phyloP scores from a whole-genome alignment of 1,140 invertebrate genomes.

The Zaprionus kolodkinae region DNA sequence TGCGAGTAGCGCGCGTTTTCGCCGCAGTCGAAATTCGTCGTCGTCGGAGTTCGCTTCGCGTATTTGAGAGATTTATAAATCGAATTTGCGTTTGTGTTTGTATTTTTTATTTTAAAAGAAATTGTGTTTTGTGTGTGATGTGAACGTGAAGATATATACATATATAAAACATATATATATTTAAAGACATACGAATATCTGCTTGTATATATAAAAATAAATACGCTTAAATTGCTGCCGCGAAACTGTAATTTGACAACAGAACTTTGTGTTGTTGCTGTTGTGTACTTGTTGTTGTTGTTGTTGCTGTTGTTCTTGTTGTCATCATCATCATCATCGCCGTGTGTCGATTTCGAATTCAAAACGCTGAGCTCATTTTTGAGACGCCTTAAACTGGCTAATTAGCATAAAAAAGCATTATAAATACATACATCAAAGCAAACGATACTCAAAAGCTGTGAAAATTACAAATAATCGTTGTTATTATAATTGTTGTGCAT shows the following conservation, averaged over 20 bases:
- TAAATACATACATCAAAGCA: slow-evolving; percentile 49
- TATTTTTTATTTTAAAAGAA: slow-evolving; percentile 50
- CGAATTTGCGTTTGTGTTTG: slow-evolving; percentile 50
- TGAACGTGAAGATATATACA: slow-evolving; percentile 50
- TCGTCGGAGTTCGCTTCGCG: slow-evolving; percentile 62
- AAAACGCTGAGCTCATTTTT: slow-evolving; percentile 81
- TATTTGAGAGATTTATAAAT: slow-evolving; percentile 49
- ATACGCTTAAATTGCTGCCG: slow-evolving; percentile 32
- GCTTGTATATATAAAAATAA: slow-evolving; percentile 38
- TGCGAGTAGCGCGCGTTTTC: slow-evolving; percentile 57
- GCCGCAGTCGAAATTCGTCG: slow-evolving; percentile 79
- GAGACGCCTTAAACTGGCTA: slow-evolving; percentile 50
- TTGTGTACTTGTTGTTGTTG: slow-evolving; percentile 6
- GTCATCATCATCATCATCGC: slow-evolving; percentile 28
- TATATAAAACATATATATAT: slow-evolving; percentile 5
- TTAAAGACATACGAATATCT: slow-evolving; percentile 3
- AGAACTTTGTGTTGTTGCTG: slow-evolving; percentile 21
- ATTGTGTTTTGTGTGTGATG: slow-evolving; percentile 47
- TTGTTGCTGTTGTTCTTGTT: slow-evolving; percentile 23
- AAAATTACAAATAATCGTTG: slow-evolving; percentile 48
- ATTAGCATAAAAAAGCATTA: slow-evolving; percentile 76
- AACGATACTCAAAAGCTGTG: slow-evolving; percentile 36
- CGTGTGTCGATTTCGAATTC: slow-evolving; percentile 57
- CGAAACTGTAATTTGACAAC: slow-evolving; percentile 51
- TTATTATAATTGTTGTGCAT: slow-evolving; percentile 18